Percentiles rank a stretch among this genome's conserved stretches.
Evolutionary conservation across 2,888 invertebrate genomes (phyloP).

Genomic region (Netelia inedita): DNA sequence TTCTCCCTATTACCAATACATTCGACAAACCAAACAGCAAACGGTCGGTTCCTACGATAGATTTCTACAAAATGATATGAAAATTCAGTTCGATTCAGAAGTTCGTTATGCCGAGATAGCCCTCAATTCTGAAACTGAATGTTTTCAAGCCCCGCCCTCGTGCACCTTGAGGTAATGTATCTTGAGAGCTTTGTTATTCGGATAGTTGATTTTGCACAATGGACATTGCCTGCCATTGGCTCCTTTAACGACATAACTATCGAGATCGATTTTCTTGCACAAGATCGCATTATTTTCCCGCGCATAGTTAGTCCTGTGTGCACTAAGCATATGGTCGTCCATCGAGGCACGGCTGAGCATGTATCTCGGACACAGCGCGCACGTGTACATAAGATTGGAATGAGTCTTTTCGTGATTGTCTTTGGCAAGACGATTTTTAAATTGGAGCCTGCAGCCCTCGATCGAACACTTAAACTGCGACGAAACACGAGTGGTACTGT

Average conservation of each 20-base stretch:
- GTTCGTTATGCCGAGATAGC: not conserved
- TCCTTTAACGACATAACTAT: constrained; percentile 77
- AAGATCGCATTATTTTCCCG: constrained; percentile 69
- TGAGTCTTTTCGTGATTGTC: constrained; percentile 86
- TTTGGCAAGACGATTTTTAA: constrained; percentile 85
- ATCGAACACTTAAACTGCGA: constrained; percentile 70
- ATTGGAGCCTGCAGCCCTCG: constrained; percentile 83
- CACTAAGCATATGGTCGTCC: constrained; percentile 87
- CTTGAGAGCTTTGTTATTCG: constrained; percentile 82
- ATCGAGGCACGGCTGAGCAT: constrained; percentile 87
- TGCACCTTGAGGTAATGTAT: constrained; percentile 83
- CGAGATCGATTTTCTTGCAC: constrained; percentile 79
- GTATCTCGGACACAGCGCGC: constrained; percentile 87
- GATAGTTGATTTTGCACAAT: constrained; percentile 81
- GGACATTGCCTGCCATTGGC: constrained; percentile 79
- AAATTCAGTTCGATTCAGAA: not conserved
- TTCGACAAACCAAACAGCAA: not conserved
- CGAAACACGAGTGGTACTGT: constrained; percentile 68
- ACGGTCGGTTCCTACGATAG: too few relatives aligned
- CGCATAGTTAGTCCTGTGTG: constrained; percentile 83
- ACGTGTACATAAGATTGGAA: constrained; percentile 87
- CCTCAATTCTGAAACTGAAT: not conserved
- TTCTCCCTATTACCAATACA: not conserved
- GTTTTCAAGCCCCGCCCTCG: constrained; percentile 69
- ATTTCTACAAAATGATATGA: too few relatives aligned